A percentile compares a stretch with the other conserved stretches of the same genome.
These are phyloP conservation scores for Drosophila orosa DNA, from an alignment of 1,140 invertebrate genomes.

Conservation along the genomic window DNA sequence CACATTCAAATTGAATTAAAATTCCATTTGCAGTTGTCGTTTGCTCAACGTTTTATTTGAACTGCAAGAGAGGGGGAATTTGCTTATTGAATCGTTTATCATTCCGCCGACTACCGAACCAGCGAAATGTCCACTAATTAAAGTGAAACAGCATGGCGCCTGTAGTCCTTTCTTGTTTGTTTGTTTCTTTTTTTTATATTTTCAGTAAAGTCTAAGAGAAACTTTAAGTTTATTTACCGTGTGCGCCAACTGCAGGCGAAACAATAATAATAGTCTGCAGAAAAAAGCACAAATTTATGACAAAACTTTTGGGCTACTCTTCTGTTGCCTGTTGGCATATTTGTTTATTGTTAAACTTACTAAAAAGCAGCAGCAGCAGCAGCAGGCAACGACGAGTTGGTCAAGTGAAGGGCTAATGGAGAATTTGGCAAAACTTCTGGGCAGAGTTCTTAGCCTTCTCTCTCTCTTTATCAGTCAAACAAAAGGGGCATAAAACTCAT, in stretches of 20 bases:
- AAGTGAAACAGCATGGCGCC: constrained; percentile 30
- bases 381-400: constrained; percentile 17
- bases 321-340: constrained; percentile 45
- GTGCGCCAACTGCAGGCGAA: constrained; percentile 28
- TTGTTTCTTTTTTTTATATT: neutral
- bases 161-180: neutral
- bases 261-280: constrained; percentile 31
- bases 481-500: constrained; percentile 48
- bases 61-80: constrained; percentile 29
- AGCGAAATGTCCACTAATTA: constrained; percentile 35
- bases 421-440: constrained; percentile 39
- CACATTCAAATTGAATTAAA: constrained; percentile 79
- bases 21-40: constrained; percentile 78
- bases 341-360: constrained; percentile 55
- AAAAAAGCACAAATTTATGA: constrained; percentile 48
- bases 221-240: constrained; percentile 43
- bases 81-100: constrained; percentile 39
- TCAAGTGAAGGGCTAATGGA: constrained; percentile 42
- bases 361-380: constrained; percentile 18
- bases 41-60: constrained; percentile 60
- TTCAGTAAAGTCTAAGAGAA: neutral
- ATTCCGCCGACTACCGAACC: constrained; percentile 16
- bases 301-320: constrained; percentile 36
- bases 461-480: constrained; percentile 24
- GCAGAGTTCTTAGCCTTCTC: neutral